Percentiles rank a stretch among this genome's conserved stretches.
phyloP scores from a whole-genome alignment of 2,888 invertebrate species.

The Himalopsyche anomala region DNA sequence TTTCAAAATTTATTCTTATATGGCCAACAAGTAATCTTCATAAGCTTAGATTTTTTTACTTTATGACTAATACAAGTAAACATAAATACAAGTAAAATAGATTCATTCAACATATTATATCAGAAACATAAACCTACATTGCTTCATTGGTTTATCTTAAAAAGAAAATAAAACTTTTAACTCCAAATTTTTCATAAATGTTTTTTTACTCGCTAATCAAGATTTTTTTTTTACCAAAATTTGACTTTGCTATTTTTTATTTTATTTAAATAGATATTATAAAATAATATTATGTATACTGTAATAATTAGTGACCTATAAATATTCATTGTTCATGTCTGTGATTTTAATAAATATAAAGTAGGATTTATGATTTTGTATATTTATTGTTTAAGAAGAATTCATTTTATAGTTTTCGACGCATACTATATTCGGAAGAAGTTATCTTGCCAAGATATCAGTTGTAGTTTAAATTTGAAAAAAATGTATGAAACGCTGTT shows the following conservation, averaged over 20 bases:
- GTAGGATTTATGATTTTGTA: conserved; percentile 35
- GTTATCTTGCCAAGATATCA: conserved; percentile 31
- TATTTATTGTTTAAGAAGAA: conserved; percentile 24
- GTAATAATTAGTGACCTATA: conserved; percentile 31
- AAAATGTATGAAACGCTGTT: not conserved
- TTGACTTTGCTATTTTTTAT: not conserved
- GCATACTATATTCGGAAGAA: not conserved
- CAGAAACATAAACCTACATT: too few relatives aligned
- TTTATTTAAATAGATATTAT: not conserved
- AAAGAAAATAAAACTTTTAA: too few relatives aligned
- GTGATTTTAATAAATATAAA: conserved; percentile 58
- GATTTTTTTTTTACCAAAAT: not conserved
- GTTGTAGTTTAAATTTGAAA: not conserved
- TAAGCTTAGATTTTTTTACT: too few relatives aligned
- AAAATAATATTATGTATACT: conserved; percentile 36
- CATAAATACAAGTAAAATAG: too few relatives aligned
- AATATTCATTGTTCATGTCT: conserved; percentile 60
- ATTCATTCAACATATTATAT: too few relatives aligned
- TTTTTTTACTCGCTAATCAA: too few relatives aligned
- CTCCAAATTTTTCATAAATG: too few relatives aligned
- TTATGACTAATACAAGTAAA: too few relatives aligned
- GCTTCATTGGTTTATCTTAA: too few relatives aligned
- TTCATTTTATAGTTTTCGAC: not conserved
- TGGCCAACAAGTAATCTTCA: too few relatives aligned
- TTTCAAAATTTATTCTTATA: too few relatives aligned